phyloP scores from a whole-genome alignment of 2,888 invertebrate genomes.

The Anoplius nigerrimus region DNA sequence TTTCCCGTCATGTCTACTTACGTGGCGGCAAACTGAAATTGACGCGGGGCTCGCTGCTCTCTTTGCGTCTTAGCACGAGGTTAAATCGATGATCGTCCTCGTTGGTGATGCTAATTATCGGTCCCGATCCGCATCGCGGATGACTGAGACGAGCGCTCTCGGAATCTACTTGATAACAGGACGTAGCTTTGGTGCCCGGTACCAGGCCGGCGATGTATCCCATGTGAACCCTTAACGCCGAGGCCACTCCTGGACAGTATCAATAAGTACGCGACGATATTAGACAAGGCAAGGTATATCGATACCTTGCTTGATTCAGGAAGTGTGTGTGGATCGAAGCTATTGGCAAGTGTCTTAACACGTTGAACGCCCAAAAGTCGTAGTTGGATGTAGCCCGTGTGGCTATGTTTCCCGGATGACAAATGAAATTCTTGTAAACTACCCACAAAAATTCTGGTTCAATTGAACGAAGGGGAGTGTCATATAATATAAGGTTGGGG shows the following conservation, averaged over 20 bases:
- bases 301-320: no score
- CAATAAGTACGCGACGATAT: no score
- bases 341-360: background rate
- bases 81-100: conserved; percentile 71
- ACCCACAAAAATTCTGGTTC: no score
- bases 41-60: conserved; percentile 79
- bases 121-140: conserved; percentile 71
- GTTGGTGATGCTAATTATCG: conserved; percentile 71
- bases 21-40: conserved; percentile 77
- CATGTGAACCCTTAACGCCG: conserved; percentile 84
- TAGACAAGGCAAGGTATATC: no score
- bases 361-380: background rate
- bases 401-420: no score
- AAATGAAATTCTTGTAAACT: no score
- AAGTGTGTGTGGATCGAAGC: background rate
- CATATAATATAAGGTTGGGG: no score
- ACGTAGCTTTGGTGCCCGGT: conserved; percentile 78
- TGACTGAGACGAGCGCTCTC: conserved; percentile 65
- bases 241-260: conserved; percentile 77
- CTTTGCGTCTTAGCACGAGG: conserved; percentile 68
- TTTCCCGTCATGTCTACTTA: conserved; percentile 45
- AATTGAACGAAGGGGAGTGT: no score
- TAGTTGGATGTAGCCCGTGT: no score
- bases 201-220: conserved; percentile 84
- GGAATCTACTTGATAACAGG: conserved; percentile 69